Evolutionary conservation across 2,888 invertebrate genomes (phyloP).

Genomic region (Xestia ashworthii): DNA sequence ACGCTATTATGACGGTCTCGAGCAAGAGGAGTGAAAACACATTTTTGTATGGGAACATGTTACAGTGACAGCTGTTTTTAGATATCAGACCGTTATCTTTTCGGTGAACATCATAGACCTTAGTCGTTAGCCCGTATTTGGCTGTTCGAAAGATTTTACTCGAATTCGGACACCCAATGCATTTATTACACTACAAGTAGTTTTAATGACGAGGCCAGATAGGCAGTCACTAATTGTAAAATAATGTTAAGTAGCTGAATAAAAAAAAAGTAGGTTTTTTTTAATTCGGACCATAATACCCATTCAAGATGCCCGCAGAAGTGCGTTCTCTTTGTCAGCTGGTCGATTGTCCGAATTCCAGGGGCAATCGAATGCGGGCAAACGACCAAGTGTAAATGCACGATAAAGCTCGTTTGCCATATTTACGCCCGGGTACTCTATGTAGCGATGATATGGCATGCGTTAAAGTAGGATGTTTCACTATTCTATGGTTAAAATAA

Average conservation of each 20-base stretch:
- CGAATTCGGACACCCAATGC: background rate
- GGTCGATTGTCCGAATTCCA: background rate
- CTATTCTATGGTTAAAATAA: background rate
- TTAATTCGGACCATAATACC: background rate
- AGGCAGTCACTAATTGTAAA: background rate
- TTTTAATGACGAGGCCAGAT: background rate
- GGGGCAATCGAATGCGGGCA: background rate
- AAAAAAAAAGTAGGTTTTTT: no score
- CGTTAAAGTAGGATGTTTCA: background rate
- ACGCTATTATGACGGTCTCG: no score
- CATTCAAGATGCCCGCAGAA: background rate
- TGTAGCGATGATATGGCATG: background rate
- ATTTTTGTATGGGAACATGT: no score
- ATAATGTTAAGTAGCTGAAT: no score
- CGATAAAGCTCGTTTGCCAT: background rate
- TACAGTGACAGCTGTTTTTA: no score
- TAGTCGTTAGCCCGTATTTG: background rate
- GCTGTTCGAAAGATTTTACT: background rate
- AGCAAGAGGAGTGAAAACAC: no score
- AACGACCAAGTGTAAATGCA: background rate
- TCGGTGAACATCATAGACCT: background rate
- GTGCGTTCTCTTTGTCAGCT: background rate
- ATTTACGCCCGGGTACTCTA: conserved; percentile 6
- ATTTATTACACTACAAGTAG: no score
- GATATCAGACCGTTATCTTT: no score